Evolutionary conservation across 2,888 invertebrate species (phyloP), one percentile per base, ranked within the genome.

Genomic region (Tolmerus cingulatus): DNA sequence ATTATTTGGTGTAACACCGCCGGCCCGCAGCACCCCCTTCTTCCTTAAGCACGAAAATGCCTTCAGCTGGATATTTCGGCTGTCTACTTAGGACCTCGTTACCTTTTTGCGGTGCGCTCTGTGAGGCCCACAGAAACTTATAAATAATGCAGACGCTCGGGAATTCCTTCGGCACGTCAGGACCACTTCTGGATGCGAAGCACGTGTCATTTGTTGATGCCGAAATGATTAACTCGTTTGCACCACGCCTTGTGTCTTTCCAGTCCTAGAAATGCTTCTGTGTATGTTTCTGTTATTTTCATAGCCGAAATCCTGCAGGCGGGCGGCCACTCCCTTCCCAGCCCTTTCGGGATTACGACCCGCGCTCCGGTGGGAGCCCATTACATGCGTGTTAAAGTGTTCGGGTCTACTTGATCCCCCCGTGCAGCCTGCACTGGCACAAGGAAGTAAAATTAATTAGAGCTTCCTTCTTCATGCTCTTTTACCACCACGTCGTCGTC

Each of bases 161-260:
- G 57, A 74, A 82, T 82, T 74, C 51, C 74, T 82, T 87, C 78
- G 30, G 76, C 43, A 87, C 81, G 74, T 87, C 82, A 87, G 57
- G 23, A 66, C 37, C 87, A 34, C 74, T 46, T 87, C 23, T 55
- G 30, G 66, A 85, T 85, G 81, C 87, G 37, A 76, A 27, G 84
- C 87, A 87, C 87, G 87, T 87, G 87, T 87, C 87, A 87, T 87
- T 87, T 87, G 87, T 87, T 87, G 87, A 87, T 87, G 87, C 87
- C 77, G 85, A 87, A 87, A 87, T 87, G 87, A 87, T 87, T 87
- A 87, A 87, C 87, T 87, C 87, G 77, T 87, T 87, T 87, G 78
- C 84, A 77, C 82, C 81, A 81, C 23, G 87, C 23, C 82, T 34
- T 51, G 74, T 66, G 74, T 74, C 81, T 74, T 74, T 74, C 55